A percentile compares a stretch with the other conserved stretches of the same genome.
Conservation (phyloP, 2,888 invertebrate species). For the Eugnorisma glareosa region DNA sequence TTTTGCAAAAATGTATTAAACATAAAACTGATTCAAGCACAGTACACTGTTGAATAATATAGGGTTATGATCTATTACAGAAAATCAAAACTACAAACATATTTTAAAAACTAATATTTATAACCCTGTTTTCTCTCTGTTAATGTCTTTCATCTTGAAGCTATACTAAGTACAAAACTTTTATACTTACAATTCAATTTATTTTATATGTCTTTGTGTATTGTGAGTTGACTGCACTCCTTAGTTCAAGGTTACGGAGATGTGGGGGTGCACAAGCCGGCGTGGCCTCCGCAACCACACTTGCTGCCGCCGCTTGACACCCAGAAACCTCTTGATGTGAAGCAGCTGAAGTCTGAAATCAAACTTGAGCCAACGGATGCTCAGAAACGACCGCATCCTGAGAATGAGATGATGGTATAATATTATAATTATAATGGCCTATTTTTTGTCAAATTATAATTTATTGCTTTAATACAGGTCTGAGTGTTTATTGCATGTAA, state of each 20-base stretch:
- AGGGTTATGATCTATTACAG: neutral
- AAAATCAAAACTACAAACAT: slow-evolving; percentile 2
- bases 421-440: neutral
- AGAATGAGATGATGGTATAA: slow-evolving; percentile 84
- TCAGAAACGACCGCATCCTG: slow-evolving; percentile 86
- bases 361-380: slow-evolving; percentile 86
- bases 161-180: slow-evolving; percentile 59
- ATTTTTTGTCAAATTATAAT: neutral
- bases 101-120: slow-evolving; percentile 18
- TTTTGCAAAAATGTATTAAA: neutral
- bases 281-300: slow-evolving; percentile 87
- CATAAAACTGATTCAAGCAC: neutral
- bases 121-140: slow-evolving; percentile 51
- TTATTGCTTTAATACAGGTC: slow-evolving; percentile 25
- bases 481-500: neutral
- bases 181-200: slow-evolving; percentile 36
- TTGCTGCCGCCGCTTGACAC: slow-evolving; percentile 84
- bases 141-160: slow-evolving; percentile 62
- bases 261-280: slow-evolving; percentile 84
- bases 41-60: neutral
- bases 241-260: slow-evolving; percentile 87
- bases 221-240: slow-evolving; percentile 54
- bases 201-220: slow-evolving; percentile 20
- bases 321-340: slow-evolving; percentile 85
- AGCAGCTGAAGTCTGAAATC: slow-evolving; percentile 87